Evolutionary conservation across 2,113 vertebrate species (phyloP), one percentile per base, ranked within the genome.

Genomic region (Sylvicapra grimmia): DNA sequence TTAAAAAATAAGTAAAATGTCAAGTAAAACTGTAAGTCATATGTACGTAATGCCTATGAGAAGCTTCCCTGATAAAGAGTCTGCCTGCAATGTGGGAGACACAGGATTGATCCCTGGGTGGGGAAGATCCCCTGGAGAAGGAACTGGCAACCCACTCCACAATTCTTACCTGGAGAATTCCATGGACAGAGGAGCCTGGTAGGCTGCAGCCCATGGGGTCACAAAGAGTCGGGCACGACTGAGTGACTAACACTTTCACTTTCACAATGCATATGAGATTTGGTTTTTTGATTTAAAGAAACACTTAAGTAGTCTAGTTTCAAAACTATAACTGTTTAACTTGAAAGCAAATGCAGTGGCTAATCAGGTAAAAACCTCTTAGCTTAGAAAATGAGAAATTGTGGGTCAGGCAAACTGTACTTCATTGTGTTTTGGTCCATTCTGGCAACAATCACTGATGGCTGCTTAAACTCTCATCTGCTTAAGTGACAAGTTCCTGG

Each of bases 311-410:
- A 65, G 95, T 19, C 58, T 89, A 80, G 44, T 86, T 96, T 92
- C 61, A 94, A 86, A 49, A 61, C 59, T 92, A 14, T 54, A 85
- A 59, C 59, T 72, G 6, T 92, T 91, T 92, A 88, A 82, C 61
- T 86, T 77, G 77, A 84, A 95, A 93, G n/a, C n/a, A 79, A 80
- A 27, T 88, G 12, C 40, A 53, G 10, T 54, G 53, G 7, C 18
- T 65, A 91, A 92, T 89, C 85, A 95, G 44, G n/a, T 86, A 31
- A 92, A 92, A 79, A 86, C 23, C 53, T 83, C n/a, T 86, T 54
- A 56, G 44, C 25, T 94, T 96, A 68, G 29, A 68, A 94, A 94
- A 86, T 93, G 68, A 95, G 31, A 97, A 93, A 53, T 72, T 72
- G 65, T 77, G 56, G 21, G 27, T 63, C 36, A 86, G 61, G 29